Conservation (phyloP, 2,113 vertebrate species). For the Leiothrix lutea region DNA sequence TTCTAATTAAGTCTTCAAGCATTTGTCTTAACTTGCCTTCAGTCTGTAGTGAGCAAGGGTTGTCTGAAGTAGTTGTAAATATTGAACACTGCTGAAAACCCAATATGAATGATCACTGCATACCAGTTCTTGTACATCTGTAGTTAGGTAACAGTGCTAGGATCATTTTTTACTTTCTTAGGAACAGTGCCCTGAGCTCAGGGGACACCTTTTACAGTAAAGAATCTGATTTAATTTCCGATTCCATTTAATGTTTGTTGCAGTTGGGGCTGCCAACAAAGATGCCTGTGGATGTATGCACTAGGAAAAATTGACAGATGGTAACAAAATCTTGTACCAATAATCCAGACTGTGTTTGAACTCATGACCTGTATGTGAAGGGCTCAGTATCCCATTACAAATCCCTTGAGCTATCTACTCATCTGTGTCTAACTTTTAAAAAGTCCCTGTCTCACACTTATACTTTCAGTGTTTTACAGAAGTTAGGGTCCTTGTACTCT, state of each 20-base stretch:
- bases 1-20: not conserved
- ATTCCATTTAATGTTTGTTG: conserved; percentile 6
- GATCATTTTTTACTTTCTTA: not conserved
- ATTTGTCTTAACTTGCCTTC: not conserved
- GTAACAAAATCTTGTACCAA: conserved; percentile 38
- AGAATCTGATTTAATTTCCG: not conserved
- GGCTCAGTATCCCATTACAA: not conserved
- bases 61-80: not conserved
- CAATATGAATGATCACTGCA: not conserved
- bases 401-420: conserved; percentile 20
- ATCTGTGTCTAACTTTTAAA: conserved; percentile 12
- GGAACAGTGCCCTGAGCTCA: not conserved
- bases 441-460: not conserved
- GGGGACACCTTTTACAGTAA: not conserved
- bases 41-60: not conserved
- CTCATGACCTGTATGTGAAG: conserved; percentile 13
- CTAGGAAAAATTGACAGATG: conserved; percentile 44
- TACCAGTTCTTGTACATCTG: not conserved
- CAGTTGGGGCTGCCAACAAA: not conserved
- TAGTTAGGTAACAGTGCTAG: not conserved
- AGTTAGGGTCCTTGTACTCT: not conserved
- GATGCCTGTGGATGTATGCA: not conserved
- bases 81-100: not conserved
- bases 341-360: conserved; percentile 39
- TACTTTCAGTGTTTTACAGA: not conserved